phyloP scores from a whole-genome alignment of 2,888 invertebrate species.

The Cenopis cana region DNA sequence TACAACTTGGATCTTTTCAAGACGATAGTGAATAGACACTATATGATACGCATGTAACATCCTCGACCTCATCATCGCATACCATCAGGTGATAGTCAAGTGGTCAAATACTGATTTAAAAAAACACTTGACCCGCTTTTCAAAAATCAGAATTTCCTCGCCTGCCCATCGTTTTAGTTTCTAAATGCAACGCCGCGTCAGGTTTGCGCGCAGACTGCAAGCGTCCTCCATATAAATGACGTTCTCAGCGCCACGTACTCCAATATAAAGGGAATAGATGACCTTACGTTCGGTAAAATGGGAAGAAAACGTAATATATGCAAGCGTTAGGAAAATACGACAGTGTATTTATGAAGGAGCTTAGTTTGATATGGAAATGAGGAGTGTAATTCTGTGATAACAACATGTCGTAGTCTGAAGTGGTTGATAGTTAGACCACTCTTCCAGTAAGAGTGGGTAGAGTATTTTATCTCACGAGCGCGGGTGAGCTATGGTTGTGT shows the following conservation, averaged over 20 bases:
- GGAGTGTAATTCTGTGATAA: not conserved
- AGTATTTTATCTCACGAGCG: too few species aligned
- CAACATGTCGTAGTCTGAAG: not conserved
- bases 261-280: constrained; percentile 75
- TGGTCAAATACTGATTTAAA: too few species aligned
- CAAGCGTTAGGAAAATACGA: constrained; percentile 47
- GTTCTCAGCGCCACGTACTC: constrained; percentile 57
- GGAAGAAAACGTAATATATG: constrained; percentile 72
- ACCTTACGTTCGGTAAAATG: constrained; percentile 70
- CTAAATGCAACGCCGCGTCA: constrained; percentile 43
- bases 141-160: constrained; percentile 1
- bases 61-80: too few species aligned
- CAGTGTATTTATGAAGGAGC: constrained; percentile 45
- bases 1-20: too few species aligned
- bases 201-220: constrained; percentile 47
- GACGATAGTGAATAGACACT: too few species aligned
- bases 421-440: not conserved
- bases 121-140: too few species aligned
- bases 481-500: too few species aligned
- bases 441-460: too few species aligned
- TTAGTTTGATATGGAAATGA: constrained; percentile 9
- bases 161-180: constrained; percentile 11
- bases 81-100: too few species aligned
- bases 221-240: constrained; percentile 51
- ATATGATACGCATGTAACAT: too few species aligned